Percentiles rank a stretch among this genome's conserved stretches.
Conservation (phyloP, 2,113 vertebrate genomes). For the Alethe diademata region DNA sequence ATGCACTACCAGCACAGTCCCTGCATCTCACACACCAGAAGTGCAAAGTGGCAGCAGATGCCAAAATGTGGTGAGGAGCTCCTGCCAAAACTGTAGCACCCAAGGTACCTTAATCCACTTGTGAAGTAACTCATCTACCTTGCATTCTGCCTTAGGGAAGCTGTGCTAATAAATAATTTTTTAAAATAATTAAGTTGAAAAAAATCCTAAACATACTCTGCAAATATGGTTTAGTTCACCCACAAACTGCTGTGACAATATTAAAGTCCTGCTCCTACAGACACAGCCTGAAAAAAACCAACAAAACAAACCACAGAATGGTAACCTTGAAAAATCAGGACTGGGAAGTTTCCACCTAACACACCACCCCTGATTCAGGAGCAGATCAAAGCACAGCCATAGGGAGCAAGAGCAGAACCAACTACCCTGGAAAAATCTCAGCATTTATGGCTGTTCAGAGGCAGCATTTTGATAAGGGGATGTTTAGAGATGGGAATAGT, state of each 20-base stretch:
- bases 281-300: too few species aligned
- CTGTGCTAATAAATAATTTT: background rate
- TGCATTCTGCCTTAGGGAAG: background rate
- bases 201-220: rapidly evolving
- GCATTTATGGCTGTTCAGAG: background rate
- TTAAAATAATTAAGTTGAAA: background rate
- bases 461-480: background rate
- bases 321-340: background rate
- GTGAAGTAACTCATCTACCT: rapidly evolving
- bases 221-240: background rate
- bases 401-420: background rate
- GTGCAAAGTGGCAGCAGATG: background rate
- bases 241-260: background rate
- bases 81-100: background rate
- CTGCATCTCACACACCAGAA: background rate
- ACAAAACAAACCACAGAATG: background rate
- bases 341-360: background rate
- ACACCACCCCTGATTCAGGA: background rate
- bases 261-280: background rate
- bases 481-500: background rate
- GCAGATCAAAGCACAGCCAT: background rate
- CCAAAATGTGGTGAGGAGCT: rapidly evolving
- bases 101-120: background rate
- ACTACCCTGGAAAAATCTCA: rapidly evolving
- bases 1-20: rapidly evolving